These are phyloP conservation scores for Saccopteryx leptura DNA, from an alignment of 2,113 vertebrate species.

Conservation along the genomic window DNA sequence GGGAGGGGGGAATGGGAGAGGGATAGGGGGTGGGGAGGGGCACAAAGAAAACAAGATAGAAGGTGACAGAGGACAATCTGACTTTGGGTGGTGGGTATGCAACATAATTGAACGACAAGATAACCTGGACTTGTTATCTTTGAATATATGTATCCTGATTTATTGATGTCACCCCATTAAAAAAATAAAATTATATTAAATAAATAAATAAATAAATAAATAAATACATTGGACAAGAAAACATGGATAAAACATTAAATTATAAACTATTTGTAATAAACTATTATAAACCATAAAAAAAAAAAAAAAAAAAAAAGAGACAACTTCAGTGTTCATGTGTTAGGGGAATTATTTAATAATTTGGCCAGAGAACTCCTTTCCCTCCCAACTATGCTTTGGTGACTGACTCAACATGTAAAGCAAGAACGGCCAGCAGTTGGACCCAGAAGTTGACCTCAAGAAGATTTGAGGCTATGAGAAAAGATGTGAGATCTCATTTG, in stretches of 20 bases:
- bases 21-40: too few species aligned
- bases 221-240: not conserved
- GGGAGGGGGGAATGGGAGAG: too few species aligned
- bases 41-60: too few species aligned
- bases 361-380: not conserved
- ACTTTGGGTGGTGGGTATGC: too few species aligned
- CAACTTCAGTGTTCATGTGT: not conserved
- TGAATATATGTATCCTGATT: too few species aligned
- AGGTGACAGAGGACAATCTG: too few species aligned
- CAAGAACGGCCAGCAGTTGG: not conserved
- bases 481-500: not conserved
- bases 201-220: too few species aligned
- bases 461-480: not conserved
- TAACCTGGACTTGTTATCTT: too few species aligned
- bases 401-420: not conserved
- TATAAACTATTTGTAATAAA: not conserved
- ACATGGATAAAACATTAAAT: not conserved
- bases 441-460: not conserved
- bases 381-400: not conserved
- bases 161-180: too few species aligned
- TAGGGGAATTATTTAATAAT: not conserved
- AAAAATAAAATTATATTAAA: too few species aligned
- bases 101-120: too few species aligned
- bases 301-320: too few species aligned
- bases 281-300: not conserved